Evolutionary conservation across 2,888 invertebrate species (phyloP), one percentile per base, ranked within the genome.

Genomic region (Parthenolecanium corni): DNA sequence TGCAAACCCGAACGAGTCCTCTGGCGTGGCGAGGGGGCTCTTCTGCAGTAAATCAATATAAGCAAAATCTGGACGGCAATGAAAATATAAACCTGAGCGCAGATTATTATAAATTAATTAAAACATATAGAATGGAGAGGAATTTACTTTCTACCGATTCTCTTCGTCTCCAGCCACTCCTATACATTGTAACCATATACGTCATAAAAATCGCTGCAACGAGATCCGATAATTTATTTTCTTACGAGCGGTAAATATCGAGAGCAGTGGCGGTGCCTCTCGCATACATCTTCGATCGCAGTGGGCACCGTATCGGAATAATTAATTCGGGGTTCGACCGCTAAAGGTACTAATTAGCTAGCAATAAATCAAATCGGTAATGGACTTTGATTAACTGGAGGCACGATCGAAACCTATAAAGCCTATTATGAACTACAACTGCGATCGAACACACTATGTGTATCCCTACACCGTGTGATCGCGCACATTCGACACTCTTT

Each of bases 101-200:
- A n/a, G n/a, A n/a, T n/a, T n/a, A n/a, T n/a, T n/a, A n/a, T n/a
- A n/a, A n/a, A n/a, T n/a, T n/a, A n/a, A n/a, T n/a, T n/a, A n/a
- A n/a, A n/a, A n/a, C n/a, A n/a, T n/a, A n/a, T n/a, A n/a, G n/a
- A n/a, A n/a, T n/a, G n/a, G n/a, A n/a, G n/a, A n/a, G n/a, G n/a
- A n/a, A n/a, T n/a, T n/a, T n/a, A n/a, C n/a, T n/a, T n/a, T n/a
- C n/a, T n/a, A n/a, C n/a, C n/a, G n/a, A n/a, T n/a, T n/a, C n/a
- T n/a, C n/a, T n/a, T n/a, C n/a, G n/a, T n/a, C n/a, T n/a, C n/a
- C n/a, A n/a, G n/a, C n/a, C n/a, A n/a, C n/a, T n/a, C n/a, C n/a
- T n/a, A n/a, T n/a, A 57, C 57, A 57, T 25, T 57, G 57, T 57
- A 57, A 57, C 57, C 24, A 57, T 57, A 57, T 57, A 42, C 57